These are phyloP conservation scores for Megamerina dolium DNA, from an alignment of 2,888 invertebrate genomes.

Conservation along the genomic window DNA sequence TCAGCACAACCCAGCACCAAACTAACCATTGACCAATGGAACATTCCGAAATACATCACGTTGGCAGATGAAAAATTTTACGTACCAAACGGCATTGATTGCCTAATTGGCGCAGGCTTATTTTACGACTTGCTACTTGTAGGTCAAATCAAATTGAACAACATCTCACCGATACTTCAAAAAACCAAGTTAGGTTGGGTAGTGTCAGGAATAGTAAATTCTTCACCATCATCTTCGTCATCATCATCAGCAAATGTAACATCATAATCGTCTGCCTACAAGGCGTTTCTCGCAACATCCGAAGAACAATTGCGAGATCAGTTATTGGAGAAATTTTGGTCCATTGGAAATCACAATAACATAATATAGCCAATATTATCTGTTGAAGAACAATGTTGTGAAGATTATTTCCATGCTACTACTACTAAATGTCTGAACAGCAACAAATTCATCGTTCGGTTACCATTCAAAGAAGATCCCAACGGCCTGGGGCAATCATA, in stretches of 20 bases:
- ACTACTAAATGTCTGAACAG: neutral
- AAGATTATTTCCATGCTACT: too few species aligned
- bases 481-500: neutral
- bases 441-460: constrained; percentile 1
- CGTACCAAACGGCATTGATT: neutral
- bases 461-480: constrained; percentile 1
- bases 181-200: neutral
- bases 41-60: neutral
- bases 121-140: constrained; percentile 2
- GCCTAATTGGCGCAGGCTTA: neutral
- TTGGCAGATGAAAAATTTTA: constrained; percentile 1
- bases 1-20: too few species aligned
- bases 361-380: neutral
- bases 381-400: neutral
- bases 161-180: neutral
- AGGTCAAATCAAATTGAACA: neutral
- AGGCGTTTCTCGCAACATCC: too few species aligned
- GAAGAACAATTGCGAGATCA: too few species aligned
- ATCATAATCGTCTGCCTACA: too few species aligned
- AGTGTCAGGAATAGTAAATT: neutral
- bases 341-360: neutral
- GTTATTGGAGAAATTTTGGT: neutral
- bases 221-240: neutral
- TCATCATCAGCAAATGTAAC: neutral
- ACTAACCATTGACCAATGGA: too few species aligned